Evolutionary conservation across 2,797 vertebrate species (phyloP).

Genomic region (Macropus fuliginosus): DNA sequence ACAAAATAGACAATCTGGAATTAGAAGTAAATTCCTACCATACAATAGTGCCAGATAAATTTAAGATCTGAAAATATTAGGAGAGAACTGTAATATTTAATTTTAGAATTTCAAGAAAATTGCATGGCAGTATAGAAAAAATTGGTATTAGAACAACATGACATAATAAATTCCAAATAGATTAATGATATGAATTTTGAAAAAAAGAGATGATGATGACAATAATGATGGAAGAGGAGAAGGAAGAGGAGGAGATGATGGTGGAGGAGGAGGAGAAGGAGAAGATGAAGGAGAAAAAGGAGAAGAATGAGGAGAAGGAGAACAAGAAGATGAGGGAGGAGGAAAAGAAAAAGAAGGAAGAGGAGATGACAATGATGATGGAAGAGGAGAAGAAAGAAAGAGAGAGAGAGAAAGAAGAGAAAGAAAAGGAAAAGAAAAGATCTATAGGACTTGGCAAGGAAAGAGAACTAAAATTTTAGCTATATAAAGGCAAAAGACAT

Average conservation of each 20-base stretch:
- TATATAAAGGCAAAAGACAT: neutral
- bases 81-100: neutral
- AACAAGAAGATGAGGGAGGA: too few relatives aligned
- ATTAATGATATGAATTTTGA: neutral
- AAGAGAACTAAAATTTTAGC: neutral
- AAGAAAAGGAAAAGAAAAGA: neutral
- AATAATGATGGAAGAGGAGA: too few relatives aligned
- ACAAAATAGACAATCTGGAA: neutral
- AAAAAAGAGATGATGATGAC: neutral
- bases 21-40: neutral
- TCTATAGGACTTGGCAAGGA: neutral
- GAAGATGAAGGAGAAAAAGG: neutral
- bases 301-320: neutral
- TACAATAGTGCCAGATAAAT: neutral
- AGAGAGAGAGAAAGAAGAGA: too few relatives aligned
- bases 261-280: too few relatives aligned
- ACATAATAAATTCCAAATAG: neutral
- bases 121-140: neutral
- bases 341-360: neutral
- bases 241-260: too few relatives aligned
- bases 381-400: neutral
- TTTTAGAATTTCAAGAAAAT: neutral
- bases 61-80: neutral
- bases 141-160: neutral
- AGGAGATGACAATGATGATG: neutral